Conservation (phyloP, 2,797 vertebrate species). For the Champsocephalus esox region DNA sequence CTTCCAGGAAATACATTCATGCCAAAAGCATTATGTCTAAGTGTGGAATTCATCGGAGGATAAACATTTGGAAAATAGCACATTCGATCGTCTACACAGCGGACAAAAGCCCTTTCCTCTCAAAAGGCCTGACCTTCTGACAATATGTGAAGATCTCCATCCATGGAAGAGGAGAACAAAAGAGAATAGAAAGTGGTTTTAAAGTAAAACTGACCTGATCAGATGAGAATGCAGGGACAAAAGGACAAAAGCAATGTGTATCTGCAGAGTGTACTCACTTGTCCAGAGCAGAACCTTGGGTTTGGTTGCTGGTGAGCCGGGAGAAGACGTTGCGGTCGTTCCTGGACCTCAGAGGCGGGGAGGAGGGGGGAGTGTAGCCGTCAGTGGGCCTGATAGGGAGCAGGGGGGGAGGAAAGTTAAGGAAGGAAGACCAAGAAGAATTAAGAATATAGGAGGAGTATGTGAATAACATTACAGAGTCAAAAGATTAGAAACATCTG, state of each 20-base stretch:
- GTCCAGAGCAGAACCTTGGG: slow-evolving; percentile 94
- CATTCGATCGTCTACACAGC: slow-evolving; percentile 5
- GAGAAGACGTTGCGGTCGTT: slow-evolving; percentile 99
- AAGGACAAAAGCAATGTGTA: slow-evolving; percentile 19
- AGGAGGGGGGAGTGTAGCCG: slow-evolving; percentile 94
- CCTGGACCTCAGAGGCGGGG: slow-evolving; percentile 93
- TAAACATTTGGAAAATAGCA: slow-evolving; percentile 11
- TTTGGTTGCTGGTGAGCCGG: slow-evolving; percentile 95
- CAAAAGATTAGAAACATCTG: not conserved
- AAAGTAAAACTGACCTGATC: slow-evolving; percentile 34
- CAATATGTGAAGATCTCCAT: slow-evolving; percentile 23
- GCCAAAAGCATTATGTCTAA: slow-evolving; percentile 19
- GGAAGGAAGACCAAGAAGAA: not conserved
- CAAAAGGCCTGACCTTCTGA: slow-evolving; percentile 46
- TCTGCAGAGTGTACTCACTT: slow-evolving; percentile 88
- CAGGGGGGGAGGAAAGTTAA: not conserved
- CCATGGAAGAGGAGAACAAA: slow-evolving; percentile 22
- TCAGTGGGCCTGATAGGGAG: slow-evolving; percentile 86
- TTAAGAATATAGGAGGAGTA: not conserved
- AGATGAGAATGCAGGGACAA: slow-evolving; percentile 23
- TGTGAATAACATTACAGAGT: not conserved
- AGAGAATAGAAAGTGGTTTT: slow-evolving; percentile 14
- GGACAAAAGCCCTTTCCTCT: slow-evolving; percentile 42
- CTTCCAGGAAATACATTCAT: slow-evolving; percentile 9
- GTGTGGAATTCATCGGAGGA: slow-evolving; percentile 25